Base-by-base conservation (phyloP, 2,113 vertebrate genomes). In the Bujurquina vittata region DNA sequence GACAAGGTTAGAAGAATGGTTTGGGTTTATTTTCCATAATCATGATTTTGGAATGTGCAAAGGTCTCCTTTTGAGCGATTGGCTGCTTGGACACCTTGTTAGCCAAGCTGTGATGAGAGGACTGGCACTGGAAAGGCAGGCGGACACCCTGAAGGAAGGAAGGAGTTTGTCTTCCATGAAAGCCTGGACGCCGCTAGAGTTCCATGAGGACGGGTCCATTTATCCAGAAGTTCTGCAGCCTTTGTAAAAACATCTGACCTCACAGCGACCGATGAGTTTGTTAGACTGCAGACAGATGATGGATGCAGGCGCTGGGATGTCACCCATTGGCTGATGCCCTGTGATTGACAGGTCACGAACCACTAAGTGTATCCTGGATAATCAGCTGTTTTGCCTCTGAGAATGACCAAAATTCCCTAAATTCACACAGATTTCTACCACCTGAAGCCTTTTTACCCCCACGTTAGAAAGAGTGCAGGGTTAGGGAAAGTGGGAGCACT, bases 1-100 rank as follows among this genome's bases (percentile, higher is more conserved):
- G 76, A 87, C 88, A 89, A 93, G 89, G 89, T 91, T 87, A 85
- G 56, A 85, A 89, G 81, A 87, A 83, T 62, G 52, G 77, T 73
- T 90, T 72, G 12, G 65, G 81, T 90, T 78, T 63, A 80, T 85
- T 90, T 85, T 93, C 85, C 82, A 80, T 79, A 79, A 82, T 77
- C 82, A 76, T 65, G 56, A 65, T 37, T 52, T 65, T 88, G 88
- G 81, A 91, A 33, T 67, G 63, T 54, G 69, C 75, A 56, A 84
- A 80, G 52, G 84, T 84, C 65, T 73, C 75, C 52, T 69, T 73
- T 43, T 74, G 63, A 79, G 80, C 79, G 75, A 54, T 84, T 31
- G 18, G 40, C 80, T 58, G 35, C 22, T 59, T 76, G 74, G 74
- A 58, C 75, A 58, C 23, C 65, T 67, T 76, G 10, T 43, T 77